Base-by-base conservation (phyloP, 2,113 vertebrate species). In the Nycticebus coucang region DNA sequence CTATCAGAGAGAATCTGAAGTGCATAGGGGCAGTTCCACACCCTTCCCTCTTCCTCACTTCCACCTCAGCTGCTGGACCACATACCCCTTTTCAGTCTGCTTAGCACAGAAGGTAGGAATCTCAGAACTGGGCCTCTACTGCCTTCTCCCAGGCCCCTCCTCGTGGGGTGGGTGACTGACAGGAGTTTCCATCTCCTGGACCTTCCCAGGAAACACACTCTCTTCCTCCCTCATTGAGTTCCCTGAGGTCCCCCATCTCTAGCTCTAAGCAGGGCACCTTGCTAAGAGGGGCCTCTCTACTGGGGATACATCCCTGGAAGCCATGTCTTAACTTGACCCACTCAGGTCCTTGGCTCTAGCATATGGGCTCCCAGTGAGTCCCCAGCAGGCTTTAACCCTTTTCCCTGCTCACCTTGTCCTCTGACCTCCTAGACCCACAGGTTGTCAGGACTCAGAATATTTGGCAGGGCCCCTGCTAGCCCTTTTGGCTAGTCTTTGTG, bases 1-100 rank as follows among this genome's bases (percentile, higher is more conserved):
- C 90, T 87, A 45, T 95, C 59, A 78, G 88, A 95, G 69, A 85
- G 64, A 68, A 57, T 69, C 69, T 82, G 68, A 50, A 35, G 60
- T 68, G 35, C 30, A 45, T 4, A 19, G 45, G 55, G 66, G 2
- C 50, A 66, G 45, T 72, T 78, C 90, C 45, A 37, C 30, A 30
- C 21, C 50, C 53, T 68, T 80, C 15, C 4, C 9, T 64, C 33
- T 72, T 69, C 59, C 64, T 97, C 53, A 74, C 77, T 90, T 87
- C 53, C 83, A 74, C 14, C 37, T 77, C 60, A 79, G 71, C 84
- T 92, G 66, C 57, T 41, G 84, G 79, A 74, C 84, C 57, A 45
- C n/a, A 41, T 19, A 41, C 2, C 35, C 26, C 22, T 87, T 89
- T 50, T 78, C 64, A 45, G 37, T 75, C 66, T 88, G 60, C 57